phyloP scores from a whole-genome alignment of 1,140 invertebrate genomes.

The Dendroctonus valens region DNA sequence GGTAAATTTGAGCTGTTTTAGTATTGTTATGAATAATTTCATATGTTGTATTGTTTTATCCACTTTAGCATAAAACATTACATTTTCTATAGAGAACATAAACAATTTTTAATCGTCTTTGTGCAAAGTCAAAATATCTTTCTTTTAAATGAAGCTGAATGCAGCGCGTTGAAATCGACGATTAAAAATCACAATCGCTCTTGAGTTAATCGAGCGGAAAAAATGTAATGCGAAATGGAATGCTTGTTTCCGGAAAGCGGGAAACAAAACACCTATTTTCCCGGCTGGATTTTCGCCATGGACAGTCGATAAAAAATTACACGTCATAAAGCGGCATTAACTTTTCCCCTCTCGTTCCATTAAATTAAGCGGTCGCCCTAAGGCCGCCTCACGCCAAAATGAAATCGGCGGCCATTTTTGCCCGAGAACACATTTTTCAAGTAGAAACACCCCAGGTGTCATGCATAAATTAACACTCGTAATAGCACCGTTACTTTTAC shows the following conservation, averaged over 20 bases:
- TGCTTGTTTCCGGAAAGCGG: constrained; percentile 1
- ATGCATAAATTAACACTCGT: constrained; percentile 23
- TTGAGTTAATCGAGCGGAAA: neutral
- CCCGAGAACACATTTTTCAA: constrained; percentile 24
- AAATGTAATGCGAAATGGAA: constrained; percentile 7
- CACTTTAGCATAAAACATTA: neutral
- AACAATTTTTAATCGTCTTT: neutral
- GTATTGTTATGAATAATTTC: too few species aligned
- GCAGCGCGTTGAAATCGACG: neutral
- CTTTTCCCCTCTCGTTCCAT: constrained; percentile 23
- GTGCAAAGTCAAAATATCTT: neutral
- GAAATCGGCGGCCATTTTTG: constrained; percentile 29
- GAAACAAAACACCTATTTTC: constrained; percentile 7
- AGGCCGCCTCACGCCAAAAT: constrained; percentile 11
- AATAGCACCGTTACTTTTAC: too few species aligned
- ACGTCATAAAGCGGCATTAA: constrained; percentile 25
- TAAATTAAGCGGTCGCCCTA: constrained; percentile 26
- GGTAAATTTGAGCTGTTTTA: too few species aligned
- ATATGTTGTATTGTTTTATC: too few species aligned
- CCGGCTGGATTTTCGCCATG: constrained; percentile 5
- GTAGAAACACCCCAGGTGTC: constrained; percentile 27
- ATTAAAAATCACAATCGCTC: neutral
- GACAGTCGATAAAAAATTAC: constrained; percentile 19
- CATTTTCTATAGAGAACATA: neutral
- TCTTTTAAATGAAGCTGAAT: neutral